Base-by-base conservation (phyloP, 2,888 invertebrate genomes). In the Tridacna crocea region DNA sequence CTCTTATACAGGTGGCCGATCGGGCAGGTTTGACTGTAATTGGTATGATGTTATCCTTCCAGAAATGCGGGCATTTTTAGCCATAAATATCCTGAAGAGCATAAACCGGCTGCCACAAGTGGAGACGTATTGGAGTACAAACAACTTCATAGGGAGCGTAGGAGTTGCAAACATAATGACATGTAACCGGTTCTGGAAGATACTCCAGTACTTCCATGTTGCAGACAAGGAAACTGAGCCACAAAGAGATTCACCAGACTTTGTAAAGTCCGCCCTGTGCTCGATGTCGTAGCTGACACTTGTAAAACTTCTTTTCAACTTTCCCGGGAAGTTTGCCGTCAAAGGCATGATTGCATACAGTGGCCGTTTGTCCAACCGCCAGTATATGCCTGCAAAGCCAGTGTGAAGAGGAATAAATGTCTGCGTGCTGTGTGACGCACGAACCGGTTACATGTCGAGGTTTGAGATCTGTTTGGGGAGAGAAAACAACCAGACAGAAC, bases 81-180 rank as follows among this genome's bases (percentile, higher is more conserved):
- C 77, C 10, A 61, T 82, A n/a, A 75, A 77, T 61, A 66, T 84
- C 15, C 51, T 77, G 26, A 85, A 80, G 85, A 82, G 82, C 1
- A 70, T 85, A 0, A 47, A 51, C 27, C 24, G 26, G 4, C 75
- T 82, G 51, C 85, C 82, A 3, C 24, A 68, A 17, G 36, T 55
- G 0, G 68, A 65, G 13, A 80, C 80, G 77, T 79, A 79, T 47
- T 85, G 85, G 85, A 82, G 82, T 11, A 51, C 63, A 10, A 77
- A 83, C 46, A 24, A n/a, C 15, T 65, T 65, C 17, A n/a, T 82
- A 13, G 65, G 76, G 11, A 83, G 76, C 36, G 26, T 19, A 12
- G 76, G 78, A 10, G 36, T 82, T 8, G 8, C 36, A 8, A 60
- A 73, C 10, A 65, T 70, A 6, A 78, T 82, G 78, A 68, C 75